Evolutionary conservation across 2,888 invertebrate genomes (phyloP).

Genomic region (Macrosoma leucophasiata): DNA sequence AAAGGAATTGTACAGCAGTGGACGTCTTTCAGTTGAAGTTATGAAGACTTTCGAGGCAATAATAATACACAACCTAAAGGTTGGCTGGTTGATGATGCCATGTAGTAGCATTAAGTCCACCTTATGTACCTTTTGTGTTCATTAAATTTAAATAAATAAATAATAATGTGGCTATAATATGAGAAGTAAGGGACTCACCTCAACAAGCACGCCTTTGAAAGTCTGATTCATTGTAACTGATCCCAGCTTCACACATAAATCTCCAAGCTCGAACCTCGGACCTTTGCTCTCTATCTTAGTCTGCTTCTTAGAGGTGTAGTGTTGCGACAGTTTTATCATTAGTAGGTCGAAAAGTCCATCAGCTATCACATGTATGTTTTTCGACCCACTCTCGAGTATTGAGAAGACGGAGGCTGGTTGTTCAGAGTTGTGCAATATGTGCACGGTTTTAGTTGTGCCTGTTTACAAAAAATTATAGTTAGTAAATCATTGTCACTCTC

Average conservation of each 20-base stretch:
- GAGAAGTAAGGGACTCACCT: too few species aligned
- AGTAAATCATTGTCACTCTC: too few species aligned
- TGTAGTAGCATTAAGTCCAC: too few species aligned
- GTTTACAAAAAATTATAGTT: too few species aligned
- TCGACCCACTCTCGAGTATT: conserved; percentile 89
- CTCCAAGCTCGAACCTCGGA: conserved; percentile 89
- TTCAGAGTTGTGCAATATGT: conserved; percentile 96
- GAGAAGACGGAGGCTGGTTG: conserved; percentile 96
- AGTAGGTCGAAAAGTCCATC: conserved; percentile 93
- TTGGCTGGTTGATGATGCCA: too few species aligned
- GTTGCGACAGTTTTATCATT: conserved; percentile 90
- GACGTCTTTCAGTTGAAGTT: too few species aligned
- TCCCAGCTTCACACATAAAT: conserved; percentile 95
- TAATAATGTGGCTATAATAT: too few species aligned
- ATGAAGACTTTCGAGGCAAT: too few species aligned
- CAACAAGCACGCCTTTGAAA: conserved; percentile 94
- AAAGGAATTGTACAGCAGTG: too few species aligned
- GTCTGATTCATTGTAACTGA: conserved; percentile 94
- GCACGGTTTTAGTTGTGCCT: conserved; percentile 89
- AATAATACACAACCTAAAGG: too few species aligned
- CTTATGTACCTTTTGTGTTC: too few species aligned
- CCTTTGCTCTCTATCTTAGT: conserved; percentile 94
- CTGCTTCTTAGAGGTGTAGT: conserved; percentile 93
- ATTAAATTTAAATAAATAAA: too few species aligned
- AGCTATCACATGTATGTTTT: conserved; percentile 90